These are phyloP conservation scores for Drosophila subquinaria DNA, from an alignment of 2,888 invertebrate genomes.

Conservation along the genomic window DNA sequence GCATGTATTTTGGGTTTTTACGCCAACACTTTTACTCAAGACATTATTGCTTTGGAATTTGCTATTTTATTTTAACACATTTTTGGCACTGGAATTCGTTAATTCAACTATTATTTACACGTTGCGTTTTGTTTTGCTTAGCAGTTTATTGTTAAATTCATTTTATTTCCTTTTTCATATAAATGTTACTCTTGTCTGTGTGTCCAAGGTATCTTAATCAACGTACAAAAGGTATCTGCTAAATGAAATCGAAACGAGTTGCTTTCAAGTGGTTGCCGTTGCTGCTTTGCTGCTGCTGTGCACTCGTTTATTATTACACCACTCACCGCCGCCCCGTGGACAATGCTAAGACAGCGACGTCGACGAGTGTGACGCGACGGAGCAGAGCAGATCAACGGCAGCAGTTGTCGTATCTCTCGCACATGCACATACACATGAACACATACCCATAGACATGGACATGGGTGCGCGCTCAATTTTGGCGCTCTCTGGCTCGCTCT, in stretches of 20 bases:
- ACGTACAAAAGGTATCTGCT: conserved; percentile 83
- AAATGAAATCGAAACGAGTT: conserved; percentile 84
- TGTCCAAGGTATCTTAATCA: conserved; percentile 82
- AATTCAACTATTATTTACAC: conserved; percentile 30
- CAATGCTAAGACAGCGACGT: conserved; percentile 62
- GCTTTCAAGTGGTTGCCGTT: conserved; percentile 80
- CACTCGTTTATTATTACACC: conserved; percentile 76
- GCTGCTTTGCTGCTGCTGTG: conserved; percentile 62
- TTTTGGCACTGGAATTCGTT: conserved; percentile 58
- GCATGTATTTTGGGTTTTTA: conserved; percentile 68
- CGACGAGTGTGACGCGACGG: conserved; percentile 62
- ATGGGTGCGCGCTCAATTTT: conserved; percentile 39
- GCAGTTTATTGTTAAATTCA: conserved; percentile 42
- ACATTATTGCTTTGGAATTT: conserved; percentile 67
- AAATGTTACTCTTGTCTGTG: conserved; percentile 41
- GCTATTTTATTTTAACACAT: conserved; percentile 35
- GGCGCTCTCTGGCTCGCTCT: conserved; percentile 17
- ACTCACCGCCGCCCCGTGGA: conserved; percentile 62
- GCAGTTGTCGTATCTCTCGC: conserved; percentile 47
- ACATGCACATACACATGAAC: conserved; percentile 13
- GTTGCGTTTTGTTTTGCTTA: conserved; percentile 31
- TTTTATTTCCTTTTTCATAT: conserved; percentile 62
- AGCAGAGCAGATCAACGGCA: conserved; percentile 50
- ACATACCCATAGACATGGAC: conserved; percentile 2
- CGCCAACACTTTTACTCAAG: conserved; percentile 70